phyloP scores from a whole-genome alignment of 2,797 vertebrate genomes.

The Pagetopsis macropterus region DNA sequence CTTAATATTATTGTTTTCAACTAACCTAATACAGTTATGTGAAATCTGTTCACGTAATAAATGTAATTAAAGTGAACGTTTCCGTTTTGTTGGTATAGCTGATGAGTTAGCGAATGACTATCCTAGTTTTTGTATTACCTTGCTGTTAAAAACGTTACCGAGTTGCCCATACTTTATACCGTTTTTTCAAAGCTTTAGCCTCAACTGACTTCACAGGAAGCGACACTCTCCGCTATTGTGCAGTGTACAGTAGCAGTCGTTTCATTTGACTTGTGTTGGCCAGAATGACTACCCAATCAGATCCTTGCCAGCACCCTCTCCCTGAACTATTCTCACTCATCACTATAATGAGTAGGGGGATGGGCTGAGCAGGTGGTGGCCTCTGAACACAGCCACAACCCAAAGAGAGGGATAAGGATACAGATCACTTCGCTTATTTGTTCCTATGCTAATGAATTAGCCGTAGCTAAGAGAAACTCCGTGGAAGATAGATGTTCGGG shows the following conservation, averaged over 20 bases:
- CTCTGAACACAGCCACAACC: slow-evolving; percentile 67
- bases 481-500: slow-evolving; percentile 14
- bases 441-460: slow-evolving; percentile 35
- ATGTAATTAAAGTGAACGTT: no score
- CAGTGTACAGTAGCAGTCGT: slow-evolving; percentile 49
- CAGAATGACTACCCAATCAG: slow-evolving; percentile 71
- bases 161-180: slow-evolving; percentile 9
- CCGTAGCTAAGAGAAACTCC: slow-evolving; percentile 32
- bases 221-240: slow-evolving; percentile 48
- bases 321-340: slow-evolving; percentile 79
- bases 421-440: slow-evolving; percentile 43
- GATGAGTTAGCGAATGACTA: neutral
- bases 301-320: slow-evolving; percentile 72
- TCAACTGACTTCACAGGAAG: slow-evolving; percentile 28
- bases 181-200: slow-evolving; percentile 17
- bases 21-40: no score
- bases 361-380: slow-evolving; percentile 78
- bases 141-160: slow-evolving; percentile 17
- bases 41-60: no score
- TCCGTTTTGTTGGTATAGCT: neutral
- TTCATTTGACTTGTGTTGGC: slow-evolving; percentile 69
- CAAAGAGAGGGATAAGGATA: slow-evolving; percentile 67
- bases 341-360: slow-evolving; percentile 77
- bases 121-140: neutral
- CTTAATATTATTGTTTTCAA: no score